Percentiles rank a stretch among this genome's conserved stretches.
These are phyloP conservation scores for Mesoligia furuncula DNA, from an alignment of 2,888 invertebrate species.

Conservation along the genomic window DNA sequence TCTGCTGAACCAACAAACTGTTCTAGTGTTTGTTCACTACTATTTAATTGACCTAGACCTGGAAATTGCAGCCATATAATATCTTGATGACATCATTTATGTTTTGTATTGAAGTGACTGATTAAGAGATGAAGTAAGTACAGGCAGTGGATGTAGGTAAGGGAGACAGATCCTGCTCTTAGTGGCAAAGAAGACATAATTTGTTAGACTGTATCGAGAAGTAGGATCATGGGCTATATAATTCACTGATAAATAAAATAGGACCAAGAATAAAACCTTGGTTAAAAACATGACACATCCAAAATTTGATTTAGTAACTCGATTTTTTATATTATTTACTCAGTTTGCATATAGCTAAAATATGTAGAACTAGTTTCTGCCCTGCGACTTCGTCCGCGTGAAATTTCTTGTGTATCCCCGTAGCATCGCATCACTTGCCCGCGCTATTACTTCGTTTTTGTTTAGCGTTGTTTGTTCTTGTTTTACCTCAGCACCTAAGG, in stretches of 20 bases:
- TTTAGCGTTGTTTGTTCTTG: no score
- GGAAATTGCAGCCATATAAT: conserved; percentile 7
- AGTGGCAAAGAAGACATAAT: neutral
- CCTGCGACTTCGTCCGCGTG: no score
- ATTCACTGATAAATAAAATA: neutral
- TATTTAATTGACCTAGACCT: conserved; percentile 32
- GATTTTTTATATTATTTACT: neutral
- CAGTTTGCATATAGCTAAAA: neutral
- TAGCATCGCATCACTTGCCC: no score
- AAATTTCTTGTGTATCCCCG: no score
- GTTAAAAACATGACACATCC: neutral
- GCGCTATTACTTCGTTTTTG: no score
- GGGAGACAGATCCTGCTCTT: neutral
- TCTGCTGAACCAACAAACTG: conserved; percentile 1
- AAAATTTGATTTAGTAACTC: neutral
- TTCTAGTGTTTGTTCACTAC: neutral
- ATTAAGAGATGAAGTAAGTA: neutral
- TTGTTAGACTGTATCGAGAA: neutral
- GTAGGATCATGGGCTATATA: neutral
- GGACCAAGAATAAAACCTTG: neutral
- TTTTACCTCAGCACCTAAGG: no score
- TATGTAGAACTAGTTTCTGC: neutral
- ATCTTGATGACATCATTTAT: neutral
- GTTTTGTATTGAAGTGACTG: neutral
- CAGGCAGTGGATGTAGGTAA: neutral